A percentile compares a stretch with the other conserved stretches of the same genome.
These are phyloP conservation scores for Schizopygopsis pylzovi DNA, from an alignment of 2,797 vertebrate genomes.

Conservation along the genomic window DNA sequence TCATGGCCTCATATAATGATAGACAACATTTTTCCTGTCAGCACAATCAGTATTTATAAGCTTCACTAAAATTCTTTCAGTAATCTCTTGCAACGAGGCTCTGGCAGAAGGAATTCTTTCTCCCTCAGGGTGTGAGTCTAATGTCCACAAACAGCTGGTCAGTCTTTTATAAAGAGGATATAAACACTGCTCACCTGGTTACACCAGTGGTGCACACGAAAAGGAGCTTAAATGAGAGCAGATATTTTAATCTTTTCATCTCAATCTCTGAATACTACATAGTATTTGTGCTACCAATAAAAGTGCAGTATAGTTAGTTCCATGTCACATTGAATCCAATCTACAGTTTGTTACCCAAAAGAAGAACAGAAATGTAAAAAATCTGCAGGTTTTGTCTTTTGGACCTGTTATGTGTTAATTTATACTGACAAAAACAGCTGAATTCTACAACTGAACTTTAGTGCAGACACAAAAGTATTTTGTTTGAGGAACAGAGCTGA, in stretches of 20 bases:
- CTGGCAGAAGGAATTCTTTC: slow-evolving; percentile 22
- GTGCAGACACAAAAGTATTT: not conserved
- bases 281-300: not conserved
- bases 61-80: slow-evolving; percentile 30
- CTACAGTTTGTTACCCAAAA: not conserved
- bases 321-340: not conserved
- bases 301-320: not conserved
- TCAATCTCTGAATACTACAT: not conserved
- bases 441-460: not conserved
- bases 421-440: not conserved
- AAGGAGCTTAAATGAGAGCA: not conserved
- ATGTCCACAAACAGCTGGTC: slow-evolving; percentile 46
- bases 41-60: slow-evolving; percentile 8
- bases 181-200: slow-evolving; percentile 30
- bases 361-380: not conserved
- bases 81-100: slow-evolving; percentile 9
- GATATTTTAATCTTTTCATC: not conserved
- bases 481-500: slow-evolving; percentile 6
- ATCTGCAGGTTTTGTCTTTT: not conserved
- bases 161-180: slow-evolving; percentile 29
- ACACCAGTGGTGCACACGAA: slow-evolving; percentile 22
- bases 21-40: slow-evolving; percentile 20
- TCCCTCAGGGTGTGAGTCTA: slow-evolving; percentile 35
- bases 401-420: not conserved
- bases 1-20: not conserved